phyloP scores from a whole-genome alignment of 2,797 vertebrate species.

The Rhodeus uyekii region DNA sequence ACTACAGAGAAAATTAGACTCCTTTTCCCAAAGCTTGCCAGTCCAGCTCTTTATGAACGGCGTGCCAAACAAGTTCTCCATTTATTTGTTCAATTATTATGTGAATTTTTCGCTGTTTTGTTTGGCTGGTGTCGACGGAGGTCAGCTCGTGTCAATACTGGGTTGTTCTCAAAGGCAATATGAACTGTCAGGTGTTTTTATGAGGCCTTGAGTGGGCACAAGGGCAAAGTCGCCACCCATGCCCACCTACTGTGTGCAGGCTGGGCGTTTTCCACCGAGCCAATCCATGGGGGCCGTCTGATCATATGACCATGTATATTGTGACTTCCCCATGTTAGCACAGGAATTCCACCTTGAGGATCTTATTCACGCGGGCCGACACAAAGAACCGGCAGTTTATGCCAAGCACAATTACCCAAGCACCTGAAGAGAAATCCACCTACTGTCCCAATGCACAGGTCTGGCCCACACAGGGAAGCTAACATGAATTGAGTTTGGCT shows the following conservation, averaged over 20 bases:
- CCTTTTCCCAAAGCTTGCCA: constrained; percentile 71
- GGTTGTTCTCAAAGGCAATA: constrained; percentile 70
- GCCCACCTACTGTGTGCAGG: constrained; percentile 56
- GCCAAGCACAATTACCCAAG: constrained; percentile 67
- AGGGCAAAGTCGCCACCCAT: constrained; percentile 21
- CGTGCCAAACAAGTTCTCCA: constrained; percentile 68
- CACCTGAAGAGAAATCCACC: constrained; percentile 63
- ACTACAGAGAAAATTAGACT: constrained; percentile 77
- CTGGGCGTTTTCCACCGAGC: constrained; percentile 31
- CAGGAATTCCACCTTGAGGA: constrained; percentile 51
- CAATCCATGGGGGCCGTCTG: constrained; percentile 31
- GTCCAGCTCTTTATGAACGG: constrained; percentile 65
- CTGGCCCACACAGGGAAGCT: constrained; percentile 51
- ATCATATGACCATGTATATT: constrained; percentile 42
- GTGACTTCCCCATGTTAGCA: constrained; percentile 52
- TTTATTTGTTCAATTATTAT: constrained; percentile 80
- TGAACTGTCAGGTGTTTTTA: constrained; percentile 63
- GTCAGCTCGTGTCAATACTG: constrained; percentile 73
- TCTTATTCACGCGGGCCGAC: constrained; percentile 49
- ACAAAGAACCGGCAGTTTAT: constrained; percentile 51
- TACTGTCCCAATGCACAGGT: constrained; percentile 57
- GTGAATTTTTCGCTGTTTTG: constrained; percentile 75
- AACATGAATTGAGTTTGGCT: constrained; percentile 46
- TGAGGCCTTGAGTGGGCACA: constrained; percentile 42
- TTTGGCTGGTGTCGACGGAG: constrained; percentile 75